A percentile compares a stretch with the other conserved stretches of the same genome.
Evolutionary conservation across 92 coral and sea anemone species (phyloP).

Genomic region (Heteractis magnifica): DNA sequence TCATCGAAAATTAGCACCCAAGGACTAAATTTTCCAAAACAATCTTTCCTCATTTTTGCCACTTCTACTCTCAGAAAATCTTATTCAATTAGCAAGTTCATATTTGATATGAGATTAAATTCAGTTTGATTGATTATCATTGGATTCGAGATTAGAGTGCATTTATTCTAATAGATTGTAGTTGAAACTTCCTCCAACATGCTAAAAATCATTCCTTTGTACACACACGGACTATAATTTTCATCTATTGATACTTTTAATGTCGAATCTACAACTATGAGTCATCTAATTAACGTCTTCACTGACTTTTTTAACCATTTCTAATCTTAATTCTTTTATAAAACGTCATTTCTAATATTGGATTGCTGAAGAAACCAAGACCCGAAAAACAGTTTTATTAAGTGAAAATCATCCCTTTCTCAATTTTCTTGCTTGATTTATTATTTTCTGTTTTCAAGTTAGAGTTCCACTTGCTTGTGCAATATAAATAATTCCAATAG

Average conservation of each 20-base stretch:
- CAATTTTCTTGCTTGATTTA: neutral
- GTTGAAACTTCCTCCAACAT: neutral
- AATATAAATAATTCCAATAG: neutral
- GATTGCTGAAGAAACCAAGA: neutral
- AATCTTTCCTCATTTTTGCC: neutral
- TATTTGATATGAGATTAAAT: neutral
- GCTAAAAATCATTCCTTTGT: neutral
- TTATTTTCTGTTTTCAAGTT: neutral
- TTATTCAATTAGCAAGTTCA: neutral
- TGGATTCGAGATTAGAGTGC: neutral
- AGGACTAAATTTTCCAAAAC: neutral
- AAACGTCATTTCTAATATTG: neutral
- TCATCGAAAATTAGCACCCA: neutral
- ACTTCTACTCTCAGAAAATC: neutral
- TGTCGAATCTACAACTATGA: neutral
- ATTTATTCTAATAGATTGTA: neutral
- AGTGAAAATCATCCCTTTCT: neutral
- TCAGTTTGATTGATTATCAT: neutral
- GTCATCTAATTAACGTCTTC: neutral
- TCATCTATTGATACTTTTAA: neutral
- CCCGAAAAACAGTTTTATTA: neutral
- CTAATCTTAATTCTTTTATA: neutral
- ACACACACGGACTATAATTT: neutral
- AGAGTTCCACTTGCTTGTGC: neutral
- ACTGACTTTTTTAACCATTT: conserved; percentile 6